Evolutionary conservation across 1,140 invertebrate genomes (phyloP), one percentile per base, ranked within the genome.

Genomic region (Panagrolaimus sp.): DNA sequence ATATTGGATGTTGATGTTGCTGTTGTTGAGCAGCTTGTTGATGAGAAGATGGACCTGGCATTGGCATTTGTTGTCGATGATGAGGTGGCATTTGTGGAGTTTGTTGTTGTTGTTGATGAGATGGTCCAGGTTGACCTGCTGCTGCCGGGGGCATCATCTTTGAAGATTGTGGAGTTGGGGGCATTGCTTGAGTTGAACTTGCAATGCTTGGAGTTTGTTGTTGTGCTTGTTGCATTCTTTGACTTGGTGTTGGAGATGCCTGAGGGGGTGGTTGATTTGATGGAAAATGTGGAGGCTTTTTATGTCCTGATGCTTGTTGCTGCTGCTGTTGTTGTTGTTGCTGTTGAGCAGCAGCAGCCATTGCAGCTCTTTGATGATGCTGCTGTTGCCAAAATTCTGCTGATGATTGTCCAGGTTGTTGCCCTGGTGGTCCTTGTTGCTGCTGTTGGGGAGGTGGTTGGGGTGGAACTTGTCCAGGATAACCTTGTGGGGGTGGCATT

Each of bases 261-360:
- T 15, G 65, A 12, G 44, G 65, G 8, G 38, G 44, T 47, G 17
- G 65, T 67, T 58, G 65, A 38, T 38, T 38, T 38, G 32, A 38
- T 38, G 32, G 32, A 7, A 38, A 38, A 38, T 38, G 7, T 38
- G 32, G 32, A 2, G 32, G 32, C 32, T 38, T 38, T 7, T 38
- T 38, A 38, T 17, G 65, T 14, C 44, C 52, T n/a, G 65, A 8
- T 24, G 65, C 9, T 32, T 6, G 8, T 15, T n/a, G 17, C 65
- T 4, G 32, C 32, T 67, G 28, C 15, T 15, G 62, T 24, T 15
- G 62, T 62, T 62, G 58, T 63, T 63, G 62, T 24, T 63, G 62
- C 14, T n/a, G 24, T 5, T 3, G 1, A 63, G 24, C 62, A 5
- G 14, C 14, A 63, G 15, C 24, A 38, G n/a, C 15, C 24, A 15